Evolutionary conservation across 2,113 vertebrate species (phyloP).

Genomic region (Xyrauchen texanus): DNA sequence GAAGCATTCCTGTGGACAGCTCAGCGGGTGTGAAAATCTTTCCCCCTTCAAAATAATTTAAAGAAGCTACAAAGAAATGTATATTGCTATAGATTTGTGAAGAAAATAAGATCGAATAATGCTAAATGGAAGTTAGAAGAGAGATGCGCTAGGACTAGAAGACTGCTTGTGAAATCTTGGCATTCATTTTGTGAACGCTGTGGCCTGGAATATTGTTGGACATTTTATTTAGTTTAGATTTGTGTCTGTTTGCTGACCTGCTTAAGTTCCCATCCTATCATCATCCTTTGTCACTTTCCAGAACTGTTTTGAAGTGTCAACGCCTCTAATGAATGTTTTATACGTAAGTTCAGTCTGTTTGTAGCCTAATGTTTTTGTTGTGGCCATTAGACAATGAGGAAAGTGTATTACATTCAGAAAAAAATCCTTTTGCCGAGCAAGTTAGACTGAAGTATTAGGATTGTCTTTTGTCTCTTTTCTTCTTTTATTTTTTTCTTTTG

Average conservation of each 20-base stretch:
- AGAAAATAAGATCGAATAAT: slow-evolving; percentile 55
- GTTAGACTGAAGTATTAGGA: slow-evolving; percentile 55
- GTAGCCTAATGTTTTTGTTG: slow-evolving; percentile 42
- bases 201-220: slow-evolving; percentile 75
- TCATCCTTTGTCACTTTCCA: slow-evolving; percentile 54
- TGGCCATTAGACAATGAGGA: slow-evolving; percentile 44
- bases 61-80: slow-evolving; percentile 56
- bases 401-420: slow-evolving; percentile 43
- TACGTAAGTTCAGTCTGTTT: slow-evolving; percentile 52
- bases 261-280: slow-evolving; percentile 69
- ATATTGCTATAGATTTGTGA: slow-evolving; percentile 70
- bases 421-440: slow-evolving; percentile 38
- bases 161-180: slow-evolving; percentile 54
- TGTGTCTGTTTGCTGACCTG: slow-evolving; percentile 65
- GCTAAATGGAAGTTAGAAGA: slow-evolving; percentile 57
- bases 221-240: slow-evolving; percentile 74
- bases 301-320: slow-evolving; percentile 58
- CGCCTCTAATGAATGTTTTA: slow-evolving; percentile 41
- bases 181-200: slow-evolving; percentile 73
- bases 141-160: slow-evolving; percentile 59
- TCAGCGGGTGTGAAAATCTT: slow-evolving; percentile 36
- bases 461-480: slow-evolving; percentile 46
- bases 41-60: slow-evolving; percentile 19
- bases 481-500: slow-evolving; percentile 63
- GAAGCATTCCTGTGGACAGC: slow-evolving; percentile 38